A percentile compares a stretch with the other conserved stretches of the same genome.
Evolutionary conservation across 2,888 invertebrate genomes (phyloP).

Genomic region (Xanthia togata): DNA sequence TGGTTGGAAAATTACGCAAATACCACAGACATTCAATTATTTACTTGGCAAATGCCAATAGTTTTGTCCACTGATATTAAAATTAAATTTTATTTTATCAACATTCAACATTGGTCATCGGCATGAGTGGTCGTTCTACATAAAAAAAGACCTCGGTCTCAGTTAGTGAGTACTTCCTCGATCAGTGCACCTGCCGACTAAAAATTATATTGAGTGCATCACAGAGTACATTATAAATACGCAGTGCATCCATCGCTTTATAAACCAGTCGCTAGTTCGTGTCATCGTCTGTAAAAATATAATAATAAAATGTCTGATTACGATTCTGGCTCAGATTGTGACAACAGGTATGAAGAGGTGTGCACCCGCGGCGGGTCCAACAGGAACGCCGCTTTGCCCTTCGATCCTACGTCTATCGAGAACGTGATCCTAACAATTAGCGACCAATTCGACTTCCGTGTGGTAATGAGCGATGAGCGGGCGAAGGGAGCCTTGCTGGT

Average conservation of each 20-base stretch:
- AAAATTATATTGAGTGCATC: too few relatives aligned
- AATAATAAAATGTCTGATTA: constrained; percentile 40
- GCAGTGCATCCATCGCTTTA: not conserved
- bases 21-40: not conserved
- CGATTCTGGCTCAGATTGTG: constrained; percentile 69
- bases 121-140: not conserved
- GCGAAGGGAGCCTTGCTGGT: constrained; percentile 77
- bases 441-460: constrained; percentile 84
- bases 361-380: constrained; percentile 38
- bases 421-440: constrained; percentile 80
- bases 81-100: not conserved
- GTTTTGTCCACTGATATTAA: not conserved
- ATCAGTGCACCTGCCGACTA: not conserved
- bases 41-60: constrained; percentile 1
- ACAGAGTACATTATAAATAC: too few relatives aligned
- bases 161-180: not conserved
- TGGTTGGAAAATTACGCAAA: constrained; percentile 49
- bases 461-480: constrained; percentile 76
- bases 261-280: not conserved
- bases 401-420: constrained; percentile 79
- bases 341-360: constrained; percentile 55
- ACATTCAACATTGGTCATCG: not conserved
- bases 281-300: not conserved
- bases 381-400: constrained; percentile 73
- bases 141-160: not conserved